Base-by-base conservation (phyloP, 2,797 vertebrate genomes). In the Manis pentadactyla region DNA sequence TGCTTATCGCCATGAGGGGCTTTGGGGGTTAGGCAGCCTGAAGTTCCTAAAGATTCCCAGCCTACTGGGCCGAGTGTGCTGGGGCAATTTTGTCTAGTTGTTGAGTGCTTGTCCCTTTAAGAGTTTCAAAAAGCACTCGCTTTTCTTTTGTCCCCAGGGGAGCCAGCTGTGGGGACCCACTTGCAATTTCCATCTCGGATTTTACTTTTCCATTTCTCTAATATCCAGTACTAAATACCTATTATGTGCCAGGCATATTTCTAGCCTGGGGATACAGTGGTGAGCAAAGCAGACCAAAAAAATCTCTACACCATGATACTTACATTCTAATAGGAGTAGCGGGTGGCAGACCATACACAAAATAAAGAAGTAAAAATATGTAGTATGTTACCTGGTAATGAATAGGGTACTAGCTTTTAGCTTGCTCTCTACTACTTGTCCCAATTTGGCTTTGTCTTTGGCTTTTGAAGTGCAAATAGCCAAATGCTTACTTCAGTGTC, bases 371-470 rank as follows among this genome's bases (percentile, higher is more conserved):
- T 79, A 93, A 83, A 89, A 78, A 19, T 83, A 57, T 39, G 37
- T 63, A 31, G 6, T 53, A 37, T 90, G 74, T 63, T 95, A 92
- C 19, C 51, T 73, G 17, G 13, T 83, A 25, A 53, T 95, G 83
- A 78, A n/a, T 89, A 89, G 77, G 57, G 27, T 37, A n/a, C 8
- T 49, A 73, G 23, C 31, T 69, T 74, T 85, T 93, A 87, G 25
- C 49, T 86, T 86, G 49, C 86, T n/a, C 73, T 96, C 81, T 2
- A 74, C 31, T 69, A 15, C 69, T 95, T 87, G 25, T 15, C 78
- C 69, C 57, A 94, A 87, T 87, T 15, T 94, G 55, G 42, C 55
- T 82, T 92, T 94, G 31, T 83, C 21, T 84, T 93, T 96, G 88
- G 12, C 10, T 13, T 73, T 78, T 86, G 55, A 73, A 90, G 61